Base-by-base conservation (phyloP, 2,797 vertebrate species). In the Malurus splendens region DNA sequence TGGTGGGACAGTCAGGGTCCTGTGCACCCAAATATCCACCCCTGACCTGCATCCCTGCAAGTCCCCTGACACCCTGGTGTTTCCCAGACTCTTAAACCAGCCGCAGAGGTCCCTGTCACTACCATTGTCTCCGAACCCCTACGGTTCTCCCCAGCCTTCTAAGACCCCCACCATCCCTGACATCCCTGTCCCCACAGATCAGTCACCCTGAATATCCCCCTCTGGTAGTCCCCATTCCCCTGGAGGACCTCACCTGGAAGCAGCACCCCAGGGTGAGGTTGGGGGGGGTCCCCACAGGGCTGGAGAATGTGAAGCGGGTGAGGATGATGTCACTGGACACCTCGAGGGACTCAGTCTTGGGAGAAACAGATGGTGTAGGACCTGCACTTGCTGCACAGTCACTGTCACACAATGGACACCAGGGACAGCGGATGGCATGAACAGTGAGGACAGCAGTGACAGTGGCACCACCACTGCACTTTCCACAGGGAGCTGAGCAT, bases 391-490 rank as follows among this genome's bases (percentile, higher is more conserved):
- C 55, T 79, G 38, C 38, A 60, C 20, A 13, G 38, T 30, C n/a
- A 68, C 38, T 51, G 38, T 59, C 38, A 50, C 16, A 20, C 25
- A 59, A 20, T 11, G 7, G 38, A 44, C 38, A 42, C n/a, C 17
- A 79, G 20, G 25, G 6, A 25, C 25, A 59, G 10, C 7, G 22
- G 25, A 39, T 47, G 28, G 23, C 33, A 47, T 13, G 24, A 19
- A 82, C 22, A 14, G 20, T 42, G n/a, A 57, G 44, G 44, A 42
- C 22, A 64, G 36, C 9, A 33, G 7, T 20, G 17, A 56, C 25
- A 73, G 11, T 7, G 14, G 38, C 0, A 0, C 36, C 55, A 38
- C n/a, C 3, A 5, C n/a, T 38, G 45, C 44, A 38, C 20, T 12
- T n/a, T 65, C n/a, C 44, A 27, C 3, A 41, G 36, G n/a, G 38